Evolutionary conservation across 1,140 invertebrate species (phyloP).

Genomic region (Drosophila rufa): DNA sequence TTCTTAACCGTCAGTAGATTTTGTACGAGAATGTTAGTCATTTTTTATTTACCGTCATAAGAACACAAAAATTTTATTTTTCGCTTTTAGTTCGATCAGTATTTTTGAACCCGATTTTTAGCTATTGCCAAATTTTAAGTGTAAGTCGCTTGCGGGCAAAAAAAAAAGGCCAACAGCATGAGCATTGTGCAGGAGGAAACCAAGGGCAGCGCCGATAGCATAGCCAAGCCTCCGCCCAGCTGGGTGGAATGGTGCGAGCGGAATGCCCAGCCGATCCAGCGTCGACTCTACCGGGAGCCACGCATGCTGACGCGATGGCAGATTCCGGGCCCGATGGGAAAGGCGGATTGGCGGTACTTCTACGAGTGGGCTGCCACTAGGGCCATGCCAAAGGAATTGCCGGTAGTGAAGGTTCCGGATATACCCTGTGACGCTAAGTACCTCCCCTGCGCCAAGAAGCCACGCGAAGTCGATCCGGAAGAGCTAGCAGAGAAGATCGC

Average conservation of each 20-base stretch:
- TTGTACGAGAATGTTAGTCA: conserved; percentile 1
- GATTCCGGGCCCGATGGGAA: conserved; percentile 68
- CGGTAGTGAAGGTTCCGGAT: neutral
- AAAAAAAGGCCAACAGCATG: conserved; percentile 1
- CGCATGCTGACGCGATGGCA: conserved; percentile 52
- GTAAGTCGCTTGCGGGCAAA: neutral
- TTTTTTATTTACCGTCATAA: neutral
- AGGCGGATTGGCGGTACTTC: conserved; percentile 55
- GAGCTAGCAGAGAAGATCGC: conserved; percentile 11
- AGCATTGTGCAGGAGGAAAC: neutral
- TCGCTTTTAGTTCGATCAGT: neutral
- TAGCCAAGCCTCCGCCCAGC: conserved; percentile 13
- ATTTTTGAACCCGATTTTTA: conserved; percentile 1
- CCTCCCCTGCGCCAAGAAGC: conserved; percentile 47
- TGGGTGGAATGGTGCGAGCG: conserved; percentile 63
- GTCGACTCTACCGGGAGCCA: neutral
- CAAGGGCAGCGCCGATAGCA: neutral
- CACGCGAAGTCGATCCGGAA: conserved; percentile 9
- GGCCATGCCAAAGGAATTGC: conserved; percentile 35
- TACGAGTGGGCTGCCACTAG: conserved; percentile 43
- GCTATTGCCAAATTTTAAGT: conserved; percentile 22
- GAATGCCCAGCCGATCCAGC: conserved; percentile 41
- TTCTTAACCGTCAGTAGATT: neutral
- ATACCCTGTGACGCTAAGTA: conserved; percentile 43
- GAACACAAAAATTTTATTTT: conserved; percentile 8